Base-by-base conservation (phyloP, 2,888 invertebrate species). In the Keiferia lycopersicella region DNA sequence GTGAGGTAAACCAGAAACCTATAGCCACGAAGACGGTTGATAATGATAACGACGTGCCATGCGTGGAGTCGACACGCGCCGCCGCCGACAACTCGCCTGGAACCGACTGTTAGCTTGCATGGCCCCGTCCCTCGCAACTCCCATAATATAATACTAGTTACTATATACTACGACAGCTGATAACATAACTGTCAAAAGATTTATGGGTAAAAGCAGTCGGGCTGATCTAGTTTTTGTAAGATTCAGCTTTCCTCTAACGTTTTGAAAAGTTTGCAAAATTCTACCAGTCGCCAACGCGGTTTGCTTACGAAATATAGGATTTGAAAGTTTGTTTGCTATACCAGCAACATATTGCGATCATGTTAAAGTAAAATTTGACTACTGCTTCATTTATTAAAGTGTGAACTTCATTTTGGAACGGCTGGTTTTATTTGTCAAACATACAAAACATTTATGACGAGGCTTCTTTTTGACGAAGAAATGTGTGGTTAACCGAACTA, bases 51-150 rank as follows among this genome's bases (percentile, higher is more conserved):
- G 16, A 16, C n/a, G 18, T 18, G 48, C 16, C 34, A 57, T 69
- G 73, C 70, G 77, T 67, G 71, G 68, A 64, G 66, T 53, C 63
- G 59, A 50, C 66, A 65, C 66, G 64, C 62, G 65, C 65, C 70
- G 71, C 71, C 71, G 69, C 61, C 67, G 68, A 66, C 68, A 63
- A 61, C 63, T 61, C 64, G 66, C 58, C 61, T 62, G 67, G 67
- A 67, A 67, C 65, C 61, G 58, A 67, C 67, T 65, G 67, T 65
- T 65, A 67, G 61, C 22, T 53, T 26, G 26, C 26, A 26, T 26
- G 26, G 26, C 26, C 26, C 26, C 26, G 26, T 26, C 26, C 26
- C 26, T 26, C 26, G 26, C 6, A 26, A 26, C 26, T 26, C 6
- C 26, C 26, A 26, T 20, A 20, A 8, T 50, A 50, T 50, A 34